Percentiles rank a stretch among this genome's conserved stretches.
Evolutionary conservation across 2,113 vertebrate species (phyloP).

Genomic region (Macrotus californicus): DNA sequence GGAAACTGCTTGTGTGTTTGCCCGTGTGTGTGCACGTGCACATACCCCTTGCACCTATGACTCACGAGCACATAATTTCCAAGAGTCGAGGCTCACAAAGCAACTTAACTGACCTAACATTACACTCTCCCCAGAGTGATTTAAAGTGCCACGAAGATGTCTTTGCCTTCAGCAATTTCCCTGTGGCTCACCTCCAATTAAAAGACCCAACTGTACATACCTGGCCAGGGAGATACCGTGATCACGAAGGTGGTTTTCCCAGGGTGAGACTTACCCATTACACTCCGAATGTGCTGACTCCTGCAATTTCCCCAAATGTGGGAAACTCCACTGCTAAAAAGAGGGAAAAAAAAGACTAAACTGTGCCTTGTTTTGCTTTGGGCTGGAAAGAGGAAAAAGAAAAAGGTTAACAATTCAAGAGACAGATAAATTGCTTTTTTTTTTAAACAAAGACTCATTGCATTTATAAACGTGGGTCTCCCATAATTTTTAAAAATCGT

Average conservation of each 20-base stretch:
- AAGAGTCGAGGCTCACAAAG: not conserved
- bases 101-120: not conserved
- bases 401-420: conserved; percentile 70
- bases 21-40: not conserved
- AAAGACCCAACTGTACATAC: conserved; percentile 64
- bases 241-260: not conserved
- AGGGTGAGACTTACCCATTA: not conserved
- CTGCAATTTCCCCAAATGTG: not conserved
- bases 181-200: conserved; percentile 70
- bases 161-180: conserved; percentile 61
- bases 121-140: not conserved
- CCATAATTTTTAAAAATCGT: conserved; percentile 77
- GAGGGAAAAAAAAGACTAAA: conserved; percentile 59
- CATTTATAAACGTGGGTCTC: conserved; percentile 76
- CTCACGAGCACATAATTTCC: conserved; percentile 43
- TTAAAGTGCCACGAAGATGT: conserved; percentile 45
- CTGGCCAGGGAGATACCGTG: not conserved
- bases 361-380: conserved; percentile 75
- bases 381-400: conserved; percentile 60
- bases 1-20: not conserved
- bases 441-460: conserved; percentile 79
- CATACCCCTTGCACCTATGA: accelerated
- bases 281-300: not conserved
- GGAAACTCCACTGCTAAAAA: not conserved
- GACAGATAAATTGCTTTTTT: conserved; percentile 75